These are phyloP conservation scores for Athalia rosae DNA, from an alignment of 2,888 invertebrate genomes.

Conservation along the genomic window DNA sequence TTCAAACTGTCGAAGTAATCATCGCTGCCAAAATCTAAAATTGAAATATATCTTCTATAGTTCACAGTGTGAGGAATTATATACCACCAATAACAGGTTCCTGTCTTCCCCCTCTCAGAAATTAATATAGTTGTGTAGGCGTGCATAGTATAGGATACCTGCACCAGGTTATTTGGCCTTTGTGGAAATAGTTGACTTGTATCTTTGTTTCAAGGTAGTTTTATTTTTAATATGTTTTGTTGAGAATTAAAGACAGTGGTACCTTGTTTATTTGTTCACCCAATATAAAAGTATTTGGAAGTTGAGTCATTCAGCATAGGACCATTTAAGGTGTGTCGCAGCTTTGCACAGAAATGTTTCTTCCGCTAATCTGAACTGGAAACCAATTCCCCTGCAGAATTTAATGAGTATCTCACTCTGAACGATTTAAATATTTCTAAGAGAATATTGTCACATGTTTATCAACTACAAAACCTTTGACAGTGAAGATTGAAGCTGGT, in stretches of 20 bases:
- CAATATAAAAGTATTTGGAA: not conserved
- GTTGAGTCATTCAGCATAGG: not conserved
- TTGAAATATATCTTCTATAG: conserved; percentile 25
- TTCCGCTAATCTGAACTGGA: not conserved
- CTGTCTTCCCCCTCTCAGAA: conserved; percentile 10
- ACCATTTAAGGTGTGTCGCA: not conserved
- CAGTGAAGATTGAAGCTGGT: not conserved
- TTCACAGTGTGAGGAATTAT: conserved; percentile 24
- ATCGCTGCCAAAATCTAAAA: conserved; percentile 19
- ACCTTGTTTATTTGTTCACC: not conserved
- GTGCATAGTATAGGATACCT: conserved; percentile 22
- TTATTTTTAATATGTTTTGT: not conserved
- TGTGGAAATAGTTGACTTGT: conserved; percentile 21
- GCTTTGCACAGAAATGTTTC: not conserved
- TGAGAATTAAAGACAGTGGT: not conserved
- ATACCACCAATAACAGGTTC: conserved; percentile 38
- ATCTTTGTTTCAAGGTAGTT: conserved; percentile 10
- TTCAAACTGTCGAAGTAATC: not conserved
- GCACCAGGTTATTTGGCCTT: conserved; percentile 31
- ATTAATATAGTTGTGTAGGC: conserved; percentile 39
- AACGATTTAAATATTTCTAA: not conserved
- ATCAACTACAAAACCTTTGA: not conserved
- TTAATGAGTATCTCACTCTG: not conserved
- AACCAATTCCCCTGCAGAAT: not conserved
- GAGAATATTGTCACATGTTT: not conserved